Evolutionary conservation across 2,888 invertebrate genomes (phyloP), one percentile per base, ranked within the genome.

Genomic region (Drosophila merina): DNA sequence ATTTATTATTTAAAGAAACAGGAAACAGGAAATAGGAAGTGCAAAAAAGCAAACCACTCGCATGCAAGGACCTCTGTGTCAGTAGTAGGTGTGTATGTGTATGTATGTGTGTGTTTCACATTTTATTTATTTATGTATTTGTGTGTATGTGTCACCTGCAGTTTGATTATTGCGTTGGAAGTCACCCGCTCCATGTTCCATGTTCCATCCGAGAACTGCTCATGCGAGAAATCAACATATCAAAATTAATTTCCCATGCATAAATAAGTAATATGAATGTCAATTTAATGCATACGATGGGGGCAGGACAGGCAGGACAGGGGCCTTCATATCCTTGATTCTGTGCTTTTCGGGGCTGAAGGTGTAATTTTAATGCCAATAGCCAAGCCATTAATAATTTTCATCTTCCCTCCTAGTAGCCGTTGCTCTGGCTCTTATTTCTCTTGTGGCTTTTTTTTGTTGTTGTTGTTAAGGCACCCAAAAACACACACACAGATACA

Each of bases 211-310:
- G n/a, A 62, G 56, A 78, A 70, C 70, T 80, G 78, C 60, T 83
- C 82, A 82, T 86, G 86, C 86, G 83, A 75, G 73, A 86, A 82
- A 82, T 86, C 82, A 82, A 82, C 86, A 82, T 83, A 83, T 80
- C 80, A 83, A 83, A 82, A 86, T 86, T 86, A 82, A 82, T 82
- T 82, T 86, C 80, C 86, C 82, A 82, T 82, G 86, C 86, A 82
- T 82, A 86, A 83, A 83, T 86, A 82, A 82, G 83, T 82, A 83
- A 82, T 82, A 77, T 80, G 80, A 83, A 83, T 82, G 82, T 82
- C 86, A 82, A 82, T 79, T 82, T 79, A 85, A 85, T 79, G 86
- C 79, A 77, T 76, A 74, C 49, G 31, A 55, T 51, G 4, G 58
- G 49, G 38, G 44, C 28, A 20, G 20, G 20, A 20, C 20, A 20